Evolutionary conservation across 2,113 vertebrate genomes (phyloP).

Genomic region (Urocolius indicus): DNA sequence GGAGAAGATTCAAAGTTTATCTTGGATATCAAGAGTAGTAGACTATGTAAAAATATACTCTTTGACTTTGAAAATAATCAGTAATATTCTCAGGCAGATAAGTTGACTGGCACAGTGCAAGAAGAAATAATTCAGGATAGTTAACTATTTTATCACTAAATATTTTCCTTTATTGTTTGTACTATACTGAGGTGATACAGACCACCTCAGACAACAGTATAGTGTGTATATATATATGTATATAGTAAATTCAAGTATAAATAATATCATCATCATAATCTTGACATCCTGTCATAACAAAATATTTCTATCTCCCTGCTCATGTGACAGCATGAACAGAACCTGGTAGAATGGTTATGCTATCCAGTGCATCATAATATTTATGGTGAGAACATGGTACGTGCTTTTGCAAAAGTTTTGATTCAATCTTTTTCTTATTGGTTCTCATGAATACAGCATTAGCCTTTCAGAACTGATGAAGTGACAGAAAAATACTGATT

Average conservation of each 20-base stretch:
- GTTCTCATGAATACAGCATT: background rate
- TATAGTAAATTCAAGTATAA: background rate
- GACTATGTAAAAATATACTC: background rate
- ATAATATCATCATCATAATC: background rate
- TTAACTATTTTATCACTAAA: background rate
- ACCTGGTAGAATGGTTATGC: rapidly evolving
- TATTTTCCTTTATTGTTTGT: background rate
- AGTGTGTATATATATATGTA: no score
- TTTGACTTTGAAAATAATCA: background rate
- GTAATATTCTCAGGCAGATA: background rate
- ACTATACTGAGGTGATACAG: background rate
- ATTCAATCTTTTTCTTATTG: background rate
- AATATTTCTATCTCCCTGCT: background rate
- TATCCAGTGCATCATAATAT: background rate
- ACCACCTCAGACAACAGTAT: background rate
- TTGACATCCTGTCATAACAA: background rate
- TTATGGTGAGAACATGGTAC: background rate
- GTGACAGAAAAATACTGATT: background rate
- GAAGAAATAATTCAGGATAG: background rate
- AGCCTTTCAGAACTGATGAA: background rate
- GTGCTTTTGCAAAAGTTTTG: background rate
- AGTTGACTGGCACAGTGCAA: background rate
- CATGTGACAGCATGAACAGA: background rate
- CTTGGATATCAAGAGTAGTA: background rate
- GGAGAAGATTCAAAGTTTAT: background rate